Evolutionary conservation across 2,888 invertebrate species (phyloP).

Genomic region (Hypena proboscidalis): DNA sequence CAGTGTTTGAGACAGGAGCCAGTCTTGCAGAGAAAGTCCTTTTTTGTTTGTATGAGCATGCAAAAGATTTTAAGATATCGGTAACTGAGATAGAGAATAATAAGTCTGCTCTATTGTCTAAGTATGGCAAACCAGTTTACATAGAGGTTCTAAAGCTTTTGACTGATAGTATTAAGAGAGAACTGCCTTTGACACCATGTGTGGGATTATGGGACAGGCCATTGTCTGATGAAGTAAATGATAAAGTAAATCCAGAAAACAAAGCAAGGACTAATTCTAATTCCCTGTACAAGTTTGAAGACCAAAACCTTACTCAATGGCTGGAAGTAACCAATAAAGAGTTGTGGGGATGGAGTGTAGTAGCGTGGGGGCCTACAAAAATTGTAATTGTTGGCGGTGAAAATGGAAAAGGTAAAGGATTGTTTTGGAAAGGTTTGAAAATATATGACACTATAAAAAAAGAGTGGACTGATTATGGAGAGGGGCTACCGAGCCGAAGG

Average conservation of each 20-base stretch:
- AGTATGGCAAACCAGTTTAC: conserved; percentile 65
- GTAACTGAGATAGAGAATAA: conserved; percentile 38
- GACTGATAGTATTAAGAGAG: conserved; percentile 53
- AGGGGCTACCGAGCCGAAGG: conserved; percentile 61
- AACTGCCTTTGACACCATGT: conserved; percentile 51
- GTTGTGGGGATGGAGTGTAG: conserved; percentile 77
- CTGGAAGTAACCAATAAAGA: conserved; percentile 66
- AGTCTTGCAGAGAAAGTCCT: conserved; percentile 63
- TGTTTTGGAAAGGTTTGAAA: conserved; percentile 66
- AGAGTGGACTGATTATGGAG: conserved; percentile 69
- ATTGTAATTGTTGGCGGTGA: conserved; percentile 73
- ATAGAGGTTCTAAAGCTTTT: conserved; percentile 59
- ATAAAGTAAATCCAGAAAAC: conserved; percentile 48
- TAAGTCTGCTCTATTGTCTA: conserved; percentile 48
- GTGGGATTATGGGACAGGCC: conserved; percentile 68
- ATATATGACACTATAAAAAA: conserved; percentile 67
- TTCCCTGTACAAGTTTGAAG: conserved; percentile 59
- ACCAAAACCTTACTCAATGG: conserved; percentile 62
- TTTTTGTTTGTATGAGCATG: conserved; percentile 56
- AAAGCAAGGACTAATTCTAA: conserved; percentile 43
- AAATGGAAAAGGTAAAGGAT: conserved; percentile 66
- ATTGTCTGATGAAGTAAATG: too few species aligned
- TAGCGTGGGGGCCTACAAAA: conserved; percentile 65
- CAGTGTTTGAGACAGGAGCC: conserved; percentile 50
- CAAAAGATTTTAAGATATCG: conserved; percentile 41